phyloP scores from a whole-genome alignment of 92 coral and sea anemone species.

The Umimayanthus kanabou region DNA sequence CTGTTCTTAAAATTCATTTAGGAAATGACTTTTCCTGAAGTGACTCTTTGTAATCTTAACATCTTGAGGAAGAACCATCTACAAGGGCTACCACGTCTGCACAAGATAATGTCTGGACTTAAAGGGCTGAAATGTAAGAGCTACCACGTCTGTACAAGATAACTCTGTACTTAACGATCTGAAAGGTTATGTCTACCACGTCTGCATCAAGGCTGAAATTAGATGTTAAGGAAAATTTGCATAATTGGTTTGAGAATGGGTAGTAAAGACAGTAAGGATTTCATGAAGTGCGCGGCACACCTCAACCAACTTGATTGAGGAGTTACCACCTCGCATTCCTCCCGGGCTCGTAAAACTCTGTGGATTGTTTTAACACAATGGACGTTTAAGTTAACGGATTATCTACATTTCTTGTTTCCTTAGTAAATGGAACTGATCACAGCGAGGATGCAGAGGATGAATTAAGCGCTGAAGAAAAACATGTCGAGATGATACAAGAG shows the following conservation, averaged over 20 bases:
- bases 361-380: no score
- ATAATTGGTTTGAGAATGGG: no score
- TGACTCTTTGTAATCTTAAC: slow-evolving; percentile 17
- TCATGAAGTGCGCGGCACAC: no score
- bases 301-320: no score
- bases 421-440: not conserved
- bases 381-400: no score
- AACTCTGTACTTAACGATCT: not conserved
- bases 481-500: not conserved
- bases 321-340: no score
- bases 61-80: slow-evolving; percentile 1
- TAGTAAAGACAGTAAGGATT: no score
- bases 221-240: no score
- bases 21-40: slow-evolving; percentile 19
- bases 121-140: not conserved
- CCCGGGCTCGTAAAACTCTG: no score
- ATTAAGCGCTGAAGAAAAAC: not conserved
- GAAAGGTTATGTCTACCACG: no score
- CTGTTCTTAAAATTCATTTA: not conserved
- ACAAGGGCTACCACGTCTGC: not conserved
- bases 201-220: no score
- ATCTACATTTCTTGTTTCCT: not conserved
- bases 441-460: not conserved
- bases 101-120: slow-evolving; percentile 18
- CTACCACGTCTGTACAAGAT: not conserved